Conservation (phyloP, 2,888 invertebrate genomes). For the Spisula subtruncata region DNA sequence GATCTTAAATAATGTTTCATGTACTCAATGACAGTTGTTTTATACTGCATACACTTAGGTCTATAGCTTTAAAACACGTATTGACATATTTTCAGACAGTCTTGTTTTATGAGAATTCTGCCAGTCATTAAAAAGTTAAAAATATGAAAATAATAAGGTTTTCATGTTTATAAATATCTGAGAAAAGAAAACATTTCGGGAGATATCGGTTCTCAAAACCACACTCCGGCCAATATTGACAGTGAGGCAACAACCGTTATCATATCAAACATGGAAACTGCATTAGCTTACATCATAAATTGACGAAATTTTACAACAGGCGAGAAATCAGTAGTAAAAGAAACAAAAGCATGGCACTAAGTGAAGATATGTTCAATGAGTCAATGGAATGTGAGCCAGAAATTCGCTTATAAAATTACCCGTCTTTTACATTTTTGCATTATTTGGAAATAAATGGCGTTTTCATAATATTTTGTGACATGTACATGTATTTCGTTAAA, state of each 20-base stretch:
- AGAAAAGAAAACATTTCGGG: neutral
- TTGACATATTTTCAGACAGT: no score
- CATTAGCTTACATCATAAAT: slow-evolving; percentile 23
- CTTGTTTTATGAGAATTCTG: neutral
- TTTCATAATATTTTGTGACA: no score
- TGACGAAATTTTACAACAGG: neutral
- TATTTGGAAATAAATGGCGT: no score
- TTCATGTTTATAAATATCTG: slow-evolving; percentile 4
- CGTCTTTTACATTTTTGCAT: neutral
- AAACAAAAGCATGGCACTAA: neutral
- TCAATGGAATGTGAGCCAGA: neutral
- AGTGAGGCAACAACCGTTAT: neutral
- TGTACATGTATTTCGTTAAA: no score
- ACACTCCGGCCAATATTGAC: neutral
- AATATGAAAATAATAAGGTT: neutral
- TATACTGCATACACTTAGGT: no score
- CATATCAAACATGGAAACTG: slow-evolving; percentile 12
- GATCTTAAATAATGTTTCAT: no score
- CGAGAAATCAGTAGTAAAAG: neutral
- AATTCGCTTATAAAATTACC: neutral
- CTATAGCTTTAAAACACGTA: neutral
- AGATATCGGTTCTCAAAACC: neutral
- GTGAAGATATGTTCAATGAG: neutral
- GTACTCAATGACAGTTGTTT: no score
- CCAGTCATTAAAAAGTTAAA: neutral